phyloP scores from a whole-genome alignment of 2,113 vertebrate species.

The Climacteris rufus region DNA sequence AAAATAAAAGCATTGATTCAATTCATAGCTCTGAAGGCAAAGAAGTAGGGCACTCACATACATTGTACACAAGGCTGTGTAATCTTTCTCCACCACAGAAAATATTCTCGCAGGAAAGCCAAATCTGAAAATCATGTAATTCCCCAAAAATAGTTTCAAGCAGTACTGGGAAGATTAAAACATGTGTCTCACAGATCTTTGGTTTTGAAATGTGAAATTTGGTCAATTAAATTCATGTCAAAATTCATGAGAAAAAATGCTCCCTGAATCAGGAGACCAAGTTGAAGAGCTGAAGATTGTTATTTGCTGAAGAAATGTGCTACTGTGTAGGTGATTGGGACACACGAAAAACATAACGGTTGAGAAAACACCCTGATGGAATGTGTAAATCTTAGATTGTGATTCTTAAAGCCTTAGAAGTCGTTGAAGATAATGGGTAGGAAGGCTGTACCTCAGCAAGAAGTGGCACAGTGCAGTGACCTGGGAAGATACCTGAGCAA shows the following conservation, averaged over 20 bases:
- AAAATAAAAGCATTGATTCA: not conserved
- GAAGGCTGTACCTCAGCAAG: not conserved
- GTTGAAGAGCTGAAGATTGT: not conserved
- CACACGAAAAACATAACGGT: not conserved
- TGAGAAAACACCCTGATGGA: not conserved
- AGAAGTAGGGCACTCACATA: not conserved
- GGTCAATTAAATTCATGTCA: constrained; percentile 22
- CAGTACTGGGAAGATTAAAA: constrained; percentile 10
- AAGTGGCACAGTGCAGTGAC: accelerated
- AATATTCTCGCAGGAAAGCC: not conserved
- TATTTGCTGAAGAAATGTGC: not conserved
- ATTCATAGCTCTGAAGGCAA: not conserved
- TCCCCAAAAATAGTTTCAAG: not conserved
- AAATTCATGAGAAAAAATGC: constrained; percentile 22
- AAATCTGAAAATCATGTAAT: constrained; percentile 12
- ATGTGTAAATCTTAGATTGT: not conserved
- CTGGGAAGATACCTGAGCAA: not conserved
- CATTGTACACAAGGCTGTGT: not conserved
- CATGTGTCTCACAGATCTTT: constrained; percentile 35
- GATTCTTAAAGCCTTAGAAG: not conserved
- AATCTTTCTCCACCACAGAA: not conserved
- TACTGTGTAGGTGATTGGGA: not conserved
- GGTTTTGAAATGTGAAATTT: constrained; percentile 26
- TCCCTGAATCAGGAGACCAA: constrained; percentile 19
- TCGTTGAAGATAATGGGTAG: not conserved